phyloP scores from a whole-genome alignment of 2,113 vertebrate genomes.

The Monarcha castaneiventris region DNA sequence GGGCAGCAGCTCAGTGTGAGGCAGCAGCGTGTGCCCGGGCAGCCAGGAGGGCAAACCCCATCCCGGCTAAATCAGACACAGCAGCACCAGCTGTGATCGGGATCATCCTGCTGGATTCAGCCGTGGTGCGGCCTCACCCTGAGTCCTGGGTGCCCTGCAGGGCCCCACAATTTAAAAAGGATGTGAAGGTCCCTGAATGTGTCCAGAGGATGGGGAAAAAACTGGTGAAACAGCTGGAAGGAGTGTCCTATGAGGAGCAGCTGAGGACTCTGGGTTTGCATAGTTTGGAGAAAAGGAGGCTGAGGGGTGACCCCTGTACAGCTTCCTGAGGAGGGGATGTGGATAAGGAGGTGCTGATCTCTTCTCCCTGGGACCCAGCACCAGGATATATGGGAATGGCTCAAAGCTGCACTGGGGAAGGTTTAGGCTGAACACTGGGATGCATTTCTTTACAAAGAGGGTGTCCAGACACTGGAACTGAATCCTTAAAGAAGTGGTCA shows the following conservation, averaged over 20 bases:
- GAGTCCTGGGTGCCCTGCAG: no score
- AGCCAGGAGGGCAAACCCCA: not conserved
- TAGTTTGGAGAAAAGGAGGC: not conserved
- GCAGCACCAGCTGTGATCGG: not conserved
- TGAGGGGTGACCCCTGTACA: not conserved
- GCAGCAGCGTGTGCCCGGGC: not conserved
- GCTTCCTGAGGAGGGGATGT: not conserved
- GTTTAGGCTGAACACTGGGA: not conserved
- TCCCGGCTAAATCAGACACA: not conserved
- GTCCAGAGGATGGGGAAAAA: not conserved
- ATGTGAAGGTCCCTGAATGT: not conserved
- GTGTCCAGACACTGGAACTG: not conserved
- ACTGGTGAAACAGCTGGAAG: not conserved
- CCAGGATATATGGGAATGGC: not conserved
- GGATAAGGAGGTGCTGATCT: not conserved
- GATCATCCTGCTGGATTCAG: not conserved
- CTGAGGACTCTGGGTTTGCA: not conserved
- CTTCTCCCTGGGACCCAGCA: not conserved
- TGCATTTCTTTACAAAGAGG: not conserved
- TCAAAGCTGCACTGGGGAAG: not conserved
- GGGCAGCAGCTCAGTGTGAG: not conserved
- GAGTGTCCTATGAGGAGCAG: not conserved
- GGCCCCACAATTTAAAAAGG: not conserved
- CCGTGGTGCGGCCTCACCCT: fast-evolving
- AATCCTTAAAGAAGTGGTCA: not conserved